These are phyloP conservation scores for Polyommatus iphigenia DNA, from an alignment of 2,888 invertebrate species.

Conservation along the genomic window DNA sequence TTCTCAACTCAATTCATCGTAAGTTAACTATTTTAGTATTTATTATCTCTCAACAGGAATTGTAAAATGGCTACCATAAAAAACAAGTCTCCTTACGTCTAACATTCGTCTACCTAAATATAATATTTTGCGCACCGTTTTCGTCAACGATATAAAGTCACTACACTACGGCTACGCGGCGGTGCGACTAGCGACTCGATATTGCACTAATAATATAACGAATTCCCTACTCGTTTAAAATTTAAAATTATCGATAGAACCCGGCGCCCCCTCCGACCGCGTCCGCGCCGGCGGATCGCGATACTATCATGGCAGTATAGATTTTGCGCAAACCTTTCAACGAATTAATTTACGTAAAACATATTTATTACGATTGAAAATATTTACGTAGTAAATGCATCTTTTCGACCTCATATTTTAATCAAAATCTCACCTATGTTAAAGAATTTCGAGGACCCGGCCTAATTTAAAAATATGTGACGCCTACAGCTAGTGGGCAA, in stretches of 20 bases:
- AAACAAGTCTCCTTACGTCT: slow-evolving; percentile 25
- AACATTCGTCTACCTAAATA: slow-evolving; percentile 28
- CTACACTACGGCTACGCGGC: slow-evolving; percentile 30
- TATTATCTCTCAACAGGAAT: slow-evolving; percentile 20
- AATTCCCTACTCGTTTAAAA: slow-evolving; percentile 12
- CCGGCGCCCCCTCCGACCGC: slow-evolving; percentile 4
- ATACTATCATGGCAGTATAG: not conserved
- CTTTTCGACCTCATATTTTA: not conserved
- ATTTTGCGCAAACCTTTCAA: slow-evolving; percentile 21
- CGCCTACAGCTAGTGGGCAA: not conserved
- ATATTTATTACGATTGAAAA: not conserved
- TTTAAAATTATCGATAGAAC: slow-evolving; percentile 5
- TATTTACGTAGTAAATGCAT: slow-evolving; percentile 26
- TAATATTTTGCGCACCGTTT: slow-evolving; percentile 31
- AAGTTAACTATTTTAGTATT: not conserved
- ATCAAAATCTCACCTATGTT: not conserved
- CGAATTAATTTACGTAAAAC: slow-evolving; percentile 8
- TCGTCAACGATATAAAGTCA: slow-evolving; percentile 30
- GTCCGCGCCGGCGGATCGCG: not conserved
- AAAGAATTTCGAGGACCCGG: not conserved
- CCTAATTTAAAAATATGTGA: not conserved
- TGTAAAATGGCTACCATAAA: slow-evolving; percentile 28
- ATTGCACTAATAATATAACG: slow-evolving; percentile 27
- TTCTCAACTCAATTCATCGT: slow-evolving; percentile 13
- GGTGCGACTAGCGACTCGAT: slow-evolving; percentile 28